Evolutionary conservation across 2,113 vertebrate species (phyloP), one percentile per base, ranked within the genome.

Genomic region (Centropus unirufus): DNA sequence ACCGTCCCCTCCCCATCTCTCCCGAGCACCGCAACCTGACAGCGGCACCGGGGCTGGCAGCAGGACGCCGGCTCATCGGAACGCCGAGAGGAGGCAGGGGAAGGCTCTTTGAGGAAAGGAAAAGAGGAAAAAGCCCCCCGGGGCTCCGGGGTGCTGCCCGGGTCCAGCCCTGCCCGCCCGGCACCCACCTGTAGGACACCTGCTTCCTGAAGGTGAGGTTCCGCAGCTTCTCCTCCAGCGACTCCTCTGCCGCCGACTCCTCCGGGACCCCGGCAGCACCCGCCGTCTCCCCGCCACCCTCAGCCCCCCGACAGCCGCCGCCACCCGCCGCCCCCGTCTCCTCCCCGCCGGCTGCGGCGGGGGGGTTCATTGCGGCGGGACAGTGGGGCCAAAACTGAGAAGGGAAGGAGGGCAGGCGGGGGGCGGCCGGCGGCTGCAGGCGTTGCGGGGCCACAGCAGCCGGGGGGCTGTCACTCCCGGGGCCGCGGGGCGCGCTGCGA

Each of bases 201-300:
- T 99, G 98, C 96, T 99, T 99, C 96, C 98, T 98, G 97, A 99
- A 98, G 95, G 98, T 98, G 96, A 99, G 98, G 95, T 96, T 98
- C 95, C 98, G 97, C 93, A 99, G 98, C 92, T 98, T 98, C 83
- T 99, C 98, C 94, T 98, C 98, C 96, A 99, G 97, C 26, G 98
- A 97, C 93, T 98, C 98, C 59, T 98, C 98, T 85, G 92, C 95
- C 84, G 64, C 93, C 34, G 97, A 93, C 87, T 97, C 98, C 52
- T 97, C 97, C 68, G 93, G 96, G 68, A 96, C 97, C 58, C 92
- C 95, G 40, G 95, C 95, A 77, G 87, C 93, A 8, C 93, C 92
- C 64, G 44, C 96, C 88, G 95, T 74, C 57, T 98, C 97, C 95
- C 93, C 97, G 32, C 98, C 97, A 69, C 97, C 97, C 95, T 98